Conservation (phyloP, 2,888 invertebrate genomes). For the Scotopteryx bipunctaria region DNA sequence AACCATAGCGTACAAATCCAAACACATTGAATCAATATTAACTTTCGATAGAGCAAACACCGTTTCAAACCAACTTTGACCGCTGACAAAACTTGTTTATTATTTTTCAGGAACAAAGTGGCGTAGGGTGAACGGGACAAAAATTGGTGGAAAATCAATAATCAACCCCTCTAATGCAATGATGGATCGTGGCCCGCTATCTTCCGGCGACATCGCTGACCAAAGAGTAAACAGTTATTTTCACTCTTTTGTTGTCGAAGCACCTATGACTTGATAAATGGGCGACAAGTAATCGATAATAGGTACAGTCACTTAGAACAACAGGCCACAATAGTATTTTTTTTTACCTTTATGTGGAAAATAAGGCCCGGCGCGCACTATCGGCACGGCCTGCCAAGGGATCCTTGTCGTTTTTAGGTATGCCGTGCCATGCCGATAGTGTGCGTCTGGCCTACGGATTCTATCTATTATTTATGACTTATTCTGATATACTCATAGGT, state of each 20-base stretch:
- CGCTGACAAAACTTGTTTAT: constrained; percentile 35
- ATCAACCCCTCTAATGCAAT: constrained; percentile 71
- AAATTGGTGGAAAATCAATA: constrained; percentile 71
- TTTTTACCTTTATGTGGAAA: not conserved
- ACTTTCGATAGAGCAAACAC: constrained; percentile 20
- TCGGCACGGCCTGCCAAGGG: too few relatives aligned
- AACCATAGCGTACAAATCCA: constrained; percentile 3
- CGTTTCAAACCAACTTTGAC: constrained; percentile 23
- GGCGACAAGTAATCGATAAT: constrained; percentile 13
- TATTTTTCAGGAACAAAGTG: constrained; percentile 35
- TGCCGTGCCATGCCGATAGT: too few relatives aligned
- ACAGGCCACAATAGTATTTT: not conserved
- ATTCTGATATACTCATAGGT: too few relatives aligned
- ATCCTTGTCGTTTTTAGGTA: too few relatives aligned
- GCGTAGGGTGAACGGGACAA: constrained; percentile 36
- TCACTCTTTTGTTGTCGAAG: constrained; percentile 43
- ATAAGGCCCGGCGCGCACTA: too few relatives aligned
- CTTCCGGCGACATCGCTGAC: constrained; percentile 69
- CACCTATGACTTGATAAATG: constrained; percentile 26
- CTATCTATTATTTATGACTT: too few relatives aligned
- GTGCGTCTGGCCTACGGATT: too few relatives aligned
- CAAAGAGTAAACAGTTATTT: constrained; percentile 47
- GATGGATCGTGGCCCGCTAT: constrained; percentile 72
- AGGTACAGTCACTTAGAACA: constrained; percentile 37
- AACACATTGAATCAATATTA: constrained; percentile 22